Conservation (phyloP, 2,113 vertebrate genomes). For the Rynchops niger region DNA sequence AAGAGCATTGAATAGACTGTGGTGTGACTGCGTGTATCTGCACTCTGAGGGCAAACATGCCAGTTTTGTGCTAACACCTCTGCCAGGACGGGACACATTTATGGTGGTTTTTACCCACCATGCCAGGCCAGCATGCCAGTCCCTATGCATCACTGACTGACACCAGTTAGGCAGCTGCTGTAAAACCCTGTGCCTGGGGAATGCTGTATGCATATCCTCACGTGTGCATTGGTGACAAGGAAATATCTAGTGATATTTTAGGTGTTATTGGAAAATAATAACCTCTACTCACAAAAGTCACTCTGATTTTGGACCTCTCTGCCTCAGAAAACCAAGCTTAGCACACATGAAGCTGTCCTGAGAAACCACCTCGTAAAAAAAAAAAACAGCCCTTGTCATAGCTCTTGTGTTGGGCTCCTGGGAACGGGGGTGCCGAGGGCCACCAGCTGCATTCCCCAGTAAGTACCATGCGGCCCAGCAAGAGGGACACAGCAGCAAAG, state of each 20-base stretch:
- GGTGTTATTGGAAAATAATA: background rate
- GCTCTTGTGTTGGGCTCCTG: fast-evolving
- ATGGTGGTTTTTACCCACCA: background rate
- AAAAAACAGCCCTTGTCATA: background rate
- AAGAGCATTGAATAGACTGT: fast-evolving
- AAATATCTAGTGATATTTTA: background rate
- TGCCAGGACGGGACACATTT: background rate
- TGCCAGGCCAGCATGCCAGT: background rate
- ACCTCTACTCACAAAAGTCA: background rate
- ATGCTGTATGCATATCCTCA: background rate
- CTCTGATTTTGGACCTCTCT: background rate
- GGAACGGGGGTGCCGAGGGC: background rate
- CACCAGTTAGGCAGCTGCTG: background rate
- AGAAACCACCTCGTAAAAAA: background rate
- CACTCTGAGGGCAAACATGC: background rate
- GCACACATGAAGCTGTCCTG: background rate
- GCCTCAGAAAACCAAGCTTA: background rate
- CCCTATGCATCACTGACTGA: background rate
- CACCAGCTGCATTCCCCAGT: background rate
- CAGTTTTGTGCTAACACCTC: background rate
- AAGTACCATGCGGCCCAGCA: background rate
- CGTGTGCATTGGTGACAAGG: background rate
- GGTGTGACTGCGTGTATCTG: background rate
- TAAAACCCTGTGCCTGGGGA: background rate
- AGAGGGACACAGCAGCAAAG: background rate